Evolutionary conservation across 2,797 vertebrate genomes (phyloP), one percentile per base, ranked within the genome.

Genomic region (Poeciliopsis gracilis): DNA sequence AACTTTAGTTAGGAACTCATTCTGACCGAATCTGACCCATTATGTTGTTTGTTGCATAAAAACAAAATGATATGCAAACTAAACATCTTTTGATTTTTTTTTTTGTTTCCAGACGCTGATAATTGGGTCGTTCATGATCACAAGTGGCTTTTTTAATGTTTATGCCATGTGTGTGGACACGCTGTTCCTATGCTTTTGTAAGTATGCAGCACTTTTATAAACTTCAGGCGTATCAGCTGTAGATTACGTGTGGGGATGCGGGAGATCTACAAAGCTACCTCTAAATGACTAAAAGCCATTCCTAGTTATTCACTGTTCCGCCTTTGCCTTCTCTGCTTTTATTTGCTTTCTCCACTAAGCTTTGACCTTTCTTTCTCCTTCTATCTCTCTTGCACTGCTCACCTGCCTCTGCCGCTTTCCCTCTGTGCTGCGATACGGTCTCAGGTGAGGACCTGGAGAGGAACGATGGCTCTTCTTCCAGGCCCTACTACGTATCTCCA

Each of bases 101-200:
- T 92, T 43, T 38, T 38, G 36, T 38, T 57, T 94, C 92, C 92
- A 99, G 98, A 97, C 97, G 0, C 95, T 99, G 91, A 95, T 97
- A 85, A 94, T 98, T 84, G 98, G 98, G 87, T 97, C 98, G 55
- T 99, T 98, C 85, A 89, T 99, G 84, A 95, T 99, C 80, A 97
- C 98, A 79, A 97, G 98, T 0, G 97, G 97, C 59, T 99, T 99
- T 93, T 99, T 99, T 94, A 99, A 97, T 1, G 97, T 99, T 93
- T 98, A 97, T 86, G 95, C 97, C 93, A 98, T 98, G 96, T 99
- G 98, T 90, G 97, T 99, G 43, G 98, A 99, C 92, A 99, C 98
- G 0, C 93, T 99, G 87, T 99, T 99, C 96, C 96, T 99, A 90
- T 99, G 98, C 93, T 99, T 99, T 93, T 99, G 98, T 99, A 93